Conservation (phyloP, 1,140 invertebrate genomes). For the Panagrolaimus sp. region DNA sequence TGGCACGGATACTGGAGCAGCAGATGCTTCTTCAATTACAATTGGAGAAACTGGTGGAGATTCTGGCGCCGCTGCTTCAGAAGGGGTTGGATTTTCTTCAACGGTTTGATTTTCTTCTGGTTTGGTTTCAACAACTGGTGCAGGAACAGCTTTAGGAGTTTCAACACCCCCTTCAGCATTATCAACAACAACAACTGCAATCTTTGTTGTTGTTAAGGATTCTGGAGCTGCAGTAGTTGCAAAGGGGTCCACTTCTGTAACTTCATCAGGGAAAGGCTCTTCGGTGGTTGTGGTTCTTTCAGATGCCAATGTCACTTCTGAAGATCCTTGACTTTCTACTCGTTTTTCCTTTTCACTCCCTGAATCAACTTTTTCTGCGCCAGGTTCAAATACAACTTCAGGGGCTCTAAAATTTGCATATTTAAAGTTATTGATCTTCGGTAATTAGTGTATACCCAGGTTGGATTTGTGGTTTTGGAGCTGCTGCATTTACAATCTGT, state of each 20-base stretch:
- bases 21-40: slow-evolving; percentile 7
- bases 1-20: background rate
- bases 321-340: too few species aligned
- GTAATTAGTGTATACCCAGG: too few species aligned
- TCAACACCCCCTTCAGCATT: background rate
- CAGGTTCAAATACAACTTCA: too few species aligned
- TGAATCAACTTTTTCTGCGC: too few species aligned
- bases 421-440: too few species aligned
- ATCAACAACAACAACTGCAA: background rate
- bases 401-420: too few species aligned
- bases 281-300: background rate
- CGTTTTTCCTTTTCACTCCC: too few species aligned
- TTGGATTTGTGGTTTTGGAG: too few species aligned
- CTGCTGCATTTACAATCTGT: too few species aligned
- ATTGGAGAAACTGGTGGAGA: slow-evolving; percentile 1
- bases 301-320: background rate
- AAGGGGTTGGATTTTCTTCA: background rate
- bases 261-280: slow-evolving; percentile 3
- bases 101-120: background rate
- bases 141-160: background rate
- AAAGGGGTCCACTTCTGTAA: slow-evolving; percentile 6
- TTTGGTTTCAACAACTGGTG: background rate
- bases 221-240: background rate
- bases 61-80: slow-evolving; percentile 1
- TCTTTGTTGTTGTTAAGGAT: background rate